phyloP scores from a whole-genome alignment of 2,888 invertebrate genomes.

The Rhimphoctona megacephalus region DNA sequence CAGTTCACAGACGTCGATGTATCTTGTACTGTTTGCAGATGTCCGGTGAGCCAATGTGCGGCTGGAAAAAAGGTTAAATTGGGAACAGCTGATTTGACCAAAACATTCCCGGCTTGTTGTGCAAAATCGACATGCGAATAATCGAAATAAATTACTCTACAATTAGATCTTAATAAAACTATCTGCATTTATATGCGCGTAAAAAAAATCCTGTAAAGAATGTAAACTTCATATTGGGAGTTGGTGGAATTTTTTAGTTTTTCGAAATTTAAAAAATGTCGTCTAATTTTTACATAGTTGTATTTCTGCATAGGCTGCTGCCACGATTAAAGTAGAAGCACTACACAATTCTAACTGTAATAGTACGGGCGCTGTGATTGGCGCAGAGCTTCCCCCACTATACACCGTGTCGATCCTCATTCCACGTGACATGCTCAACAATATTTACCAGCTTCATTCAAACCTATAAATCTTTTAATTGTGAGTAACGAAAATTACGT shows the following conservation, averaged over 20 bases:
- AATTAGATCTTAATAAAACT: neutral
- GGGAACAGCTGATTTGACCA: constrained; percentile 12
- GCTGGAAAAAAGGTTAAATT: neutral
- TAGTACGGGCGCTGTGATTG: neutral
- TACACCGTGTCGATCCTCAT: neutral
- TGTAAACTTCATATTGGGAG: neutral
- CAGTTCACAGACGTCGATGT: neutral
- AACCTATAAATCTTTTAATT: neutral
- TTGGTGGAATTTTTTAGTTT: neutral
- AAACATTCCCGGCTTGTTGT: constrained; percentile 29
- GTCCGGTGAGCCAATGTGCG: neutral
- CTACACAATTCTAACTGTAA: neutral
- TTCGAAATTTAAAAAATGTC: neutral
- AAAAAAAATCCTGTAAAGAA: neutral
- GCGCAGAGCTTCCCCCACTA: neutral
- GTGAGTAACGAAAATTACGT: neutral
- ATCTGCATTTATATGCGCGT: neutral
- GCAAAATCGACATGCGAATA: constrained; percentile 12
- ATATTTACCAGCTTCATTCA: neutral
- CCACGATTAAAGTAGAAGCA: neutral
- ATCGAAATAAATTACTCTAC: neutral
- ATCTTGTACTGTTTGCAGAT: constrained; percentile 3
- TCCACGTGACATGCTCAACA: neutral
- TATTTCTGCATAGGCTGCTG: neutral
- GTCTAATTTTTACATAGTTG: neutral